These are phyloP conservation scores for Rhinichthys klamathensis DNA, from an alignment of 2,113 vertebrate genomes.

Conservation along the genomic window DNA sequence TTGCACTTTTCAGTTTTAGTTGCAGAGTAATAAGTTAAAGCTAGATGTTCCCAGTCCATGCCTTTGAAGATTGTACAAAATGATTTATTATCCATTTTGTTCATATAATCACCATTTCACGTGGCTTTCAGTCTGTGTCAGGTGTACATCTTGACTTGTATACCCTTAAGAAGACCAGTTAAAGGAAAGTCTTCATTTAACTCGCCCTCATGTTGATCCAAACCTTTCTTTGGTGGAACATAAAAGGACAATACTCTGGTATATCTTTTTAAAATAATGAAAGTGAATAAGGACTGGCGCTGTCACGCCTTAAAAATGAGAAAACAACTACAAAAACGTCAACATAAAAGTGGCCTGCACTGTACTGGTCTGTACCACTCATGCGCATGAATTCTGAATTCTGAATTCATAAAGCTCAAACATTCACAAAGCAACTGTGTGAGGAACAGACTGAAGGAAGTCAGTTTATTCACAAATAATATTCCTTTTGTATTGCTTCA, in stretches of 20 bases:
- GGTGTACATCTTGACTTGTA: not conserved
- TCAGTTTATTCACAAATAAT: no score
- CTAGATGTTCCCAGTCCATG: not conserved
- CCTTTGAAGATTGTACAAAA: not conserved
- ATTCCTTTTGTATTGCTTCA: no score
- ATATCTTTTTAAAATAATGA: not conserved
- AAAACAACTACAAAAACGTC: not conserved
- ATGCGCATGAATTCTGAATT: no score
- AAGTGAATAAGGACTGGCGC: not conserved
- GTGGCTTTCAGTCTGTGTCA: not conserved
- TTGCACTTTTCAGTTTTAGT: not conserved
- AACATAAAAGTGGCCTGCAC: no score
- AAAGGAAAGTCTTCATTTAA: not conserved
- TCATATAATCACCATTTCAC: not conserved
- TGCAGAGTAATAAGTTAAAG: not conserved
- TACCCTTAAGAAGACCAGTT: not conserved
- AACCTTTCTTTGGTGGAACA: conserved; percentile 8
- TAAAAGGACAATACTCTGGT: not conserved
- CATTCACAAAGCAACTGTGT: no score
- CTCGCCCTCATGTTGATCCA: not conserved
- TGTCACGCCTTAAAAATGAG: not conserved
- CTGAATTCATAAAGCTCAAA: no score
- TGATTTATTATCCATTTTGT: not conserved
- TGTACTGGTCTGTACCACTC: no score
- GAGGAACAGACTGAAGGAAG: no score